These are phyloP conservation scores for Lasioglossum zephyrum DNA, from an alignment of 2,888 invertebrate species.

Conservation along the genomic window DNA sequence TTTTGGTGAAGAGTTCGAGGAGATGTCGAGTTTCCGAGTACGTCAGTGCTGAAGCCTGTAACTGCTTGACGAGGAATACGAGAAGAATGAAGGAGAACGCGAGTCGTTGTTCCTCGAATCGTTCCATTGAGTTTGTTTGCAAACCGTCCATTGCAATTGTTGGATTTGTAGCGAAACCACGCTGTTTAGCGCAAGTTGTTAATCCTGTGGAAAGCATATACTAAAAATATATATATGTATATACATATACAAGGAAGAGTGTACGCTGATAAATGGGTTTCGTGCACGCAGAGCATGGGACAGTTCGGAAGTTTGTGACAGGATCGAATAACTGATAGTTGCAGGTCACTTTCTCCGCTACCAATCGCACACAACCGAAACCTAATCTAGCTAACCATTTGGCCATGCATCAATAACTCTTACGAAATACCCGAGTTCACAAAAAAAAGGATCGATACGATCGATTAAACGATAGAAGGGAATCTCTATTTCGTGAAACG, in stretches of 20 bases:
- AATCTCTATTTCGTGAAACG: neutral
- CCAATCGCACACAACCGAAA: neutral
- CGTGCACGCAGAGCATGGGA: slow-evolving; percentile 20
- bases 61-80: slow-evolving; percentile 3
- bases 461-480: neutral
- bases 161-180: slow-evolving; percentile 72
- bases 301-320: neutral
- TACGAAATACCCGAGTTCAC: neutral
- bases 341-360: neutral
- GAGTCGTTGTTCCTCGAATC: slow-evolving; percentile 53
- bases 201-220: slow-evolving; percentile 42
- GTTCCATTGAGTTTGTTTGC: slow-evolving; percentile 67
- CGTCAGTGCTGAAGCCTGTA: slow-evolving; percentile 1
- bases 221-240: slow-evolving; percentile 26
- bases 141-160: slow-evolving; percentile 78
- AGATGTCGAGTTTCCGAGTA: neutral
- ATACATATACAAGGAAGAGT: slow-evolving; percentile 4
- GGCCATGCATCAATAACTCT: neutral
- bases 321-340: neutral
- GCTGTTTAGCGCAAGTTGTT: slow-evolving; percentile 70
- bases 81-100: slow-evolving; percentile 25
- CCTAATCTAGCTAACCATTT: neutral
- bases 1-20: neutral
- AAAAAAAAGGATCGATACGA: neutral
- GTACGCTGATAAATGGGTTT: slow-evolving; percentile 21